Percentiles rank a stretch among this genome's conserved stretches.
Evolutionary conservation across 1,140 invertebrate genomes (phyloP).

Genomic region (Heliconius nattereri): DNA sequence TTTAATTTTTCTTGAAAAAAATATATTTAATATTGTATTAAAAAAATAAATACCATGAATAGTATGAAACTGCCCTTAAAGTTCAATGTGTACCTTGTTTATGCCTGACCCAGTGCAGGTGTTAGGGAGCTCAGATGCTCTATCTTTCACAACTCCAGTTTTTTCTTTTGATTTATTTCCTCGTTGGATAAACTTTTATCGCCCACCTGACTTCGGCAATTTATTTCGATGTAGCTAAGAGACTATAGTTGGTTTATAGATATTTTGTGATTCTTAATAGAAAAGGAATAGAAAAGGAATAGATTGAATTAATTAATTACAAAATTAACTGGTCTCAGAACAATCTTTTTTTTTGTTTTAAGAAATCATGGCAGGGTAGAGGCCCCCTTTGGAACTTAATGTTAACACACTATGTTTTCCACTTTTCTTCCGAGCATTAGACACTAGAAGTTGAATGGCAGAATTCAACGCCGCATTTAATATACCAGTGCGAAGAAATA

Average conservation of each 20-base stretch:
- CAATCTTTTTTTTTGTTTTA: too few species aligned
- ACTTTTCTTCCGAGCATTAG: too few species aligned
- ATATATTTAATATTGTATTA: too few species aligned
- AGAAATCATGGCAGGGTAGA: too few species aligned
- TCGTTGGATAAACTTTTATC: not conserved
- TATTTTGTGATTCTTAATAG: not conserved
- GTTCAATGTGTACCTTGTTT: not conserved
- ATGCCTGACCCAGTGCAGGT: not conserved
- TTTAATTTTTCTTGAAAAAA: too few species aligned
- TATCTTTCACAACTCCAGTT: slow-evolving; percentile 9
- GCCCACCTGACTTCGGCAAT: not conserved
- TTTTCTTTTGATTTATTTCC: slow-evolving; percentile 13
- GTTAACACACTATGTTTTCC: not conserved
- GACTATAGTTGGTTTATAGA: not conserved
- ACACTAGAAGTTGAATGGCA: too few species aligned
- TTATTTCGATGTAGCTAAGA: not conserved
- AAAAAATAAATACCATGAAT: too few species aligned
- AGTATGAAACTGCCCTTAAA: not conserved
- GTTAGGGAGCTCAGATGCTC: not conserved
- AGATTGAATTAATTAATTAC: too few species aligned
- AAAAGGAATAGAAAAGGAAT: not conserved
- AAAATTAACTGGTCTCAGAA: too few species aligned
- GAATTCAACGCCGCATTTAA: not conserved
- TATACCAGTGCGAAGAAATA: not conserved
- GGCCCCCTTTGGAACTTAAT: not conserved